phyloP scores from a whole-genome alignment of 1,140 invertebrate genomes.

The Brachionus paranguensis region DNA sequence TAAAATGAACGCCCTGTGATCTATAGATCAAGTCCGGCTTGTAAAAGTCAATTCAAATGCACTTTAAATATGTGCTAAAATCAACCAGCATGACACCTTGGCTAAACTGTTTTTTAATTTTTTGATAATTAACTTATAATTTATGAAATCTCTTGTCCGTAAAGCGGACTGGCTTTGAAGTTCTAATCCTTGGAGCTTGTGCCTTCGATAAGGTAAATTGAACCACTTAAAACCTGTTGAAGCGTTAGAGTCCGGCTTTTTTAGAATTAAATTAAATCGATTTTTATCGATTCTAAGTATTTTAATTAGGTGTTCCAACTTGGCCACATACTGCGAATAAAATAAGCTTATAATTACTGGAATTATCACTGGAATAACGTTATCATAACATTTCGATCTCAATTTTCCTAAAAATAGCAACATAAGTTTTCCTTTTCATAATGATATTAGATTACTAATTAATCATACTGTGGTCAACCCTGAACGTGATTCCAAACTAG shows the following conservation, averaged over 20 bases:
- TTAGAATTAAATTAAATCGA: background rate
- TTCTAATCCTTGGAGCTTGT: background rate
- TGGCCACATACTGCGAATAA: background rate
- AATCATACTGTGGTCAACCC: conserved; percentile 5
- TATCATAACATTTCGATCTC: conserved; percentile 34
- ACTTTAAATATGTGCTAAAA: conserved; percentile 5
- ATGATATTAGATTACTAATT: conserved; percentile 34
- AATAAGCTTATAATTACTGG: conserved; percentile 20
- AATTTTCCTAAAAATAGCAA: conserved; percentile 28
- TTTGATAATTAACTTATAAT: conserved; percentile 11
- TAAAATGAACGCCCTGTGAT: background rate
- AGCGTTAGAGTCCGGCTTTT: background rate
- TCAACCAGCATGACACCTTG: conserved; percentile 8
- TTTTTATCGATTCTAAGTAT: background rate
- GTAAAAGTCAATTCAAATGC: background rate
- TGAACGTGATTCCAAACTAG: background rate
- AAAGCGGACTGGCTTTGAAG: background rate
- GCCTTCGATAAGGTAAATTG: background rate
- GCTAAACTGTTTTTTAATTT: background rate
- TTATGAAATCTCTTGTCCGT: conserved; percentile 29
- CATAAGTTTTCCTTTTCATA: conserved; percentile 30
- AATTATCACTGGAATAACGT: conserved; percentile 9
- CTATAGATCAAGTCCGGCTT: background rate
- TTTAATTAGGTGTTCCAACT: background rate
- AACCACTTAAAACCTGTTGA: background rate